phyloP scores from a whole-genome alignment of 2,113 vertebrate genomes.

The Phylloscopus trochilus region DNA sequence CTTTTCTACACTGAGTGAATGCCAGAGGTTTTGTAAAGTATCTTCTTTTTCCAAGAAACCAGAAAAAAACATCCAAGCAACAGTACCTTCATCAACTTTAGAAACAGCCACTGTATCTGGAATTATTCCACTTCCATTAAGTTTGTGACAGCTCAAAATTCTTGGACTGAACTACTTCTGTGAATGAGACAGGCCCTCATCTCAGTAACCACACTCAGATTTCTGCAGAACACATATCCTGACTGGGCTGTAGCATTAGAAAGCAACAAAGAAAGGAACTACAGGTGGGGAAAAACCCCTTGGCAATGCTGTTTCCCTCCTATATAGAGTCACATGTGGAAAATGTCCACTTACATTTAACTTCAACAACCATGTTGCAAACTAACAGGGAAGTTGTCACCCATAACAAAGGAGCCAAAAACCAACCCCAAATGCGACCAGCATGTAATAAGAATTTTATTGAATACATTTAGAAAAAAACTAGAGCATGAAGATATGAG shows the following conservation, averaged over 20 bases:
- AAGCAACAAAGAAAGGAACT: background rate
- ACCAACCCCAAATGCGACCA: background rate
- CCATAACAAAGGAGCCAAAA: background rate
- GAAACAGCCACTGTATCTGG: background rate
- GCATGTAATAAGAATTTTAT: conserved; percentile 52
- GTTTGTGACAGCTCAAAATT: background rate
- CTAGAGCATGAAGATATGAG: background rate
- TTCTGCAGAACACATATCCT: background rate
- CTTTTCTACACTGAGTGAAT: background rate
- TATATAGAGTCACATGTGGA: rapidly evolving
- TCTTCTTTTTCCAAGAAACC: background rate
- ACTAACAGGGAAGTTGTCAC: background rate
- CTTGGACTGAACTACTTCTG: background rate
- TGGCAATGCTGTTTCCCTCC: background rate
- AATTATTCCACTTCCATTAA: background rate
- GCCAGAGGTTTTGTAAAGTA: background rate
- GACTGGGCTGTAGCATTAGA: background rate
- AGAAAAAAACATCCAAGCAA: background rate
- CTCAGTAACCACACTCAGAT: background rate
- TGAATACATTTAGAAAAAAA: conserved; percentile 35
- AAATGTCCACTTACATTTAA: background rate
- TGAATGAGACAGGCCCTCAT: background rate
- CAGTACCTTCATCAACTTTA: background rate
- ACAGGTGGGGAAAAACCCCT: rapidly evolving
- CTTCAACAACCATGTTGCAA: background rate